Base-by-base conservation (phyloP, 1,140 invertebrate species). In the Drosophila baimaii region DNA sequence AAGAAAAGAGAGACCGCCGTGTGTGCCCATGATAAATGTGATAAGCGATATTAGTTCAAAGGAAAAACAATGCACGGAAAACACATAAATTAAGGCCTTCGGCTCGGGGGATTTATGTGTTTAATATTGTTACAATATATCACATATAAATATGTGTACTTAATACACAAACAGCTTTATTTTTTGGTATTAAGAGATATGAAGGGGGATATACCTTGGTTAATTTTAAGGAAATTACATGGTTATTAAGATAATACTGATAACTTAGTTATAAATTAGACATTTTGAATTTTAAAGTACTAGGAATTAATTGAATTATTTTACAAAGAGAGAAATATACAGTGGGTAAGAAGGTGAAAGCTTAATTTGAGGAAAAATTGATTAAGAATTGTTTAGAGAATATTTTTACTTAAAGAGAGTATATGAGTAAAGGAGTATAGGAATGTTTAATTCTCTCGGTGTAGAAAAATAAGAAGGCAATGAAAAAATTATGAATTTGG, bases 1-100 rank as follows among this genome's bases (percentile, higher is more conserved):
- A 55, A 71, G 52, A 49, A 44, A 51, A 72, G 55, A 72, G 55
- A 76, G 33, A 63, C 52, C 62, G 61, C 62, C 77, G 82, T 68
- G 68, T 77, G 73, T 88, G 83, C 68, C 46, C 64, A 80, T 89
- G 83, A 88, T 88, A 88, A 86, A 88, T 88, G 84, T 77, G 83
- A 88, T 88, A 88, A 88, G 49, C 83, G 72, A 80, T 89, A 80
- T 89, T 74, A 70, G 71, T 55, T 73, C 64, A 25, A 71, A 58
- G 43, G 68, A 27, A 72, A 64, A 82, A 83, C 84, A 83, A 73
- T 66, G 64, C 71, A 37, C 52, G 55, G 29, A 33, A 70, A 71
- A 37, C 77, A 73, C 56, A 68, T 78, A 81, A 85, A 81, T 85
- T 75, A 78, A 69, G 73, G 23, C 74, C 37, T 41, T 23, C 12